Percentiles rank a stretch among this genome's conserved stretches.
phyloP scores from a whole-genome alignment of 2,113 vertebrate species.

The Pelobates fuscus region DNA sequence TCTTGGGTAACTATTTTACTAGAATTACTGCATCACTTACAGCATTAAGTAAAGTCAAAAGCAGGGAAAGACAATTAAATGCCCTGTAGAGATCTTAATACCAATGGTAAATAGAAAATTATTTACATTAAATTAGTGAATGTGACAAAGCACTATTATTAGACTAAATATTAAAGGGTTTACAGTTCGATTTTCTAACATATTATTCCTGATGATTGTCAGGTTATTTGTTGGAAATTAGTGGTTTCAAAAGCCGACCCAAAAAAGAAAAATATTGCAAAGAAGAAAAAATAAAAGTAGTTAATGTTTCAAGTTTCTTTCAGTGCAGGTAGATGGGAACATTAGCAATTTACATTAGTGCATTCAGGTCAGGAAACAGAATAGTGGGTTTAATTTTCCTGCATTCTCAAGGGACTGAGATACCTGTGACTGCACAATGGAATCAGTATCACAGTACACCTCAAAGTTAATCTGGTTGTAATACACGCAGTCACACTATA shows the following conservation, averaged over 20 bases:
- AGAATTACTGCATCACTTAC: too few species aligned
- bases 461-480: background rate
- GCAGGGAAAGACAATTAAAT: too few species aligned
- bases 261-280: background rate
- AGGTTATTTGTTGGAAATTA: conserved; percentile 19
- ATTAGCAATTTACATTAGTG: conserved; percentile 46
- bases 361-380: conserved; percentile 16
- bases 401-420: background rate
- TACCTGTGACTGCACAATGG: conserved; percentile 24
- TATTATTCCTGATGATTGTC: too few species aligned
- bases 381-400: conserved; percentile 23
- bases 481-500: conserved; percentile 6
- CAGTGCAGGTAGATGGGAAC: conserved; percentile 41
- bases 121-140: too few species aligned
- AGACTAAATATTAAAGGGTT: too few species aligned
- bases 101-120: too few species aligned
- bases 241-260: background rate
- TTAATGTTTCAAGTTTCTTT: conserved; percentile 10
- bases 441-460: conserved; percentile 3
- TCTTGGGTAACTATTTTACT: too few species aligned
- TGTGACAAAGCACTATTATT: too few species aligned
- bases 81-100: too few species aligned
- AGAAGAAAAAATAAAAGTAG: background rate
- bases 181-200: too few species aligned
- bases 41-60: too few species aligned